Evolutionary conservation across 2,113 vertebrate species (phyloP), one percentile per base, ranked within the genome.

Genomic region (Serilophus lunatus): DNA sequence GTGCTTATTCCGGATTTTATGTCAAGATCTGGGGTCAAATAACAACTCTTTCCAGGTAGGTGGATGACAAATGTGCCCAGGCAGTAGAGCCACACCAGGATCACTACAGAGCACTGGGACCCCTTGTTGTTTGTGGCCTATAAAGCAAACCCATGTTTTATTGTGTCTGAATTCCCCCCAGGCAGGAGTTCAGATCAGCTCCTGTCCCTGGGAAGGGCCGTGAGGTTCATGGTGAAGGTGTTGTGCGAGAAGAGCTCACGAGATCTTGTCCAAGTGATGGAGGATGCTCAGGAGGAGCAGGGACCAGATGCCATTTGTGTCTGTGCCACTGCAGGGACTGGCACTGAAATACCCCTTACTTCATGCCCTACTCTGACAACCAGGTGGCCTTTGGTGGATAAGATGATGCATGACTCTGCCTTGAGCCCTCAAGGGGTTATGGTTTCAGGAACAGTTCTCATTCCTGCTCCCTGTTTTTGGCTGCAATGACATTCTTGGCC

Each of bases 351-450:
- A 17, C 15, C 15, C 42, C 26, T 70, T 11, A 59, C 60, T 29
- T 29, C n/a, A 31, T 33, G 12, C 40, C 49, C 59, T 82, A 40
- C 53, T 49, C 18, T 57, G 25, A 25, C 35, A 57, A 3, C 4
- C 13, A 9, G 0, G 0, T 65, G 45, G 24, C 31, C 22, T 81
- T 88, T 0, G 0, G 35, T n/a, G 44, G 49, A 31, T 13, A 68
- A 10, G 28, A 44, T 42, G 19, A 42, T 7, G 4, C 42, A 72
- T 44, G 68, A 22, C 24, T 12, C 69, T 42, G 22, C 18, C 69
- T 16, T 36, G 36, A 84, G 44, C 24, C 24, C 59, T 64, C 22
- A 20, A n/a, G 20, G 33, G 56, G 18, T 63, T 83, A 18, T 1
- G 10, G 33, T 44, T 77, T 49, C 68, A 44, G 13, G 18, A 17